phyloP scores from a whole-genome alignment of 1,140 invertebrate species.

The Mactra quadrangularis region DNA sequence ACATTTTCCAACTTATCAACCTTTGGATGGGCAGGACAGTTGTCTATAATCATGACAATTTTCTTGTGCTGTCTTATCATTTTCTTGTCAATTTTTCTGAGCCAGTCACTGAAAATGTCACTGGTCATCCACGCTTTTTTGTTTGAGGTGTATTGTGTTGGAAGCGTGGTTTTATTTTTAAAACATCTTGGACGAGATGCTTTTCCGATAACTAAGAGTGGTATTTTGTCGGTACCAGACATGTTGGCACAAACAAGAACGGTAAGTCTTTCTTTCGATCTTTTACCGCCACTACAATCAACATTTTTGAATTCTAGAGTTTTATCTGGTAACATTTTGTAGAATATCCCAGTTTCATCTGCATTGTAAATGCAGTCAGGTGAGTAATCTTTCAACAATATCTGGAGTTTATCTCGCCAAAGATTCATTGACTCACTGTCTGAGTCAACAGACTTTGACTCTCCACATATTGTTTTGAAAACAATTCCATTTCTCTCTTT shows the following conservation, averaged over 20 bases:
- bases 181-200: too few relatives aligned
- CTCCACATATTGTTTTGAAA: constrained; percentile 23
- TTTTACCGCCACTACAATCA: constrained; percentile 74
- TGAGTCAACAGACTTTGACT: constrained; percentile 2
- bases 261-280: too few relatives aligned
- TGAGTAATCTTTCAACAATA: constrained; percentile 10
- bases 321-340: constrained; percentile 48
- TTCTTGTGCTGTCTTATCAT: constrained; percentile 63
- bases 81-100: too few relatives aligned
- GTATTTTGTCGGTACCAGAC: constrained; percentile 15
- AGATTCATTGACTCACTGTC: too few relatives aligned
- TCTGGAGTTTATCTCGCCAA: background rate
- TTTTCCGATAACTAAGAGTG: constrained; percentile 27
- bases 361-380: constrained; percentile 59
- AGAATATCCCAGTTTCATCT: constrained; percentile 65
- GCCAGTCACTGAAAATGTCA: too few relatives aligned
- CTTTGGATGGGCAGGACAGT: too few relatives aligned
- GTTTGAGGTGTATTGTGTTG: constrained; percentile 41
- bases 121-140: too few relatives aligned
- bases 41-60: constrained; percentile 61
- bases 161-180: constrained; percentile 27
- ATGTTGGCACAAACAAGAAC: too few relatives aligned
- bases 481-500: constrained; percentile 16
- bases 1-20: constrained; percentile 73
- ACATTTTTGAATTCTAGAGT: constrained; percentile 40